Evolutionary conservation across 1,140 invertebrate species (phyloP).

Genomic region (Thalassaphorura encarpata): DNA sequence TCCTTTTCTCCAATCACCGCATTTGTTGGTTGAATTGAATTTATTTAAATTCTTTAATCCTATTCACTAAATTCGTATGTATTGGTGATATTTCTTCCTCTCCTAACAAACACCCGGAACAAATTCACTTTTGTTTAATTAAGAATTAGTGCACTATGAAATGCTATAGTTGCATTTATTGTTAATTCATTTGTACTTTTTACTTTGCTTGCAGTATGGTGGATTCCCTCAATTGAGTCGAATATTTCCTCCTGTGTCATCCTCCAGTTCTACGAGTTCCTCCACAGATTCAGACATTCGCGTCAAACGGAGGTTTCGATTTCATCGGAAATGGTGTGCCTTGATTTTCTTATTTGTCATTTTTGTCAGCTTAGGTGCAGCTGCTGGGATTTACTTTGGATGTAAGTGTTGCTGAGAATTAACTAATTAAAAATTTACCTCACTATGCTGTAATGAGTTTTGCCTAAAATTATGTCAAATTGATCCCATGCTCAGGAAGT

Average conservation of each 20-base stretch:
- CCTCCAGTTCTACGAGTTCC: slow-evolving; percentile 29
- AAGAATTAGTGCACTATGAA: too few relatives aligned
- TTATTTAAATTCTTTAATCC: too few relatives aligned
- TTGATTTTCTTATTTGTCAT: slow-evolving; percentile 71
- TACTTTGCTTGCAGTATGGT: slow-evolving; percentile 24
- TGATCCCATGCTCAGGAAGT: too few relatives aligned
- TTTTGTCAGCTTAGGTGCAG: slow-evolving; percentile 64
- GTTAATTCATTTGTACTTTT: not conserved
- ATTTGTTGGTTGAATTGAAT: too few relatives aligned
- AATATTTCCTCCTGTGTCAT: slow-evolving; percentile 30
- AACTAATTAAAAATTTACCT: too few relatives aligned
- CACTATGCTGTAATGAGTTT: too few relatives aligned
- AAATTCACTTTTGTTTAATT: too few relatives aligned
- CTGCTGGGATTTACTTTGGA: slow-evolving; percentile 71
- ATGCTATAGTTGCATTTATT: not conserved
- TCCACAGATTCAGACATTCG: slow-evolving; percentile 31
- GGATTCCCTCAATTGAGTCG: slow-evolving; percentile 30
- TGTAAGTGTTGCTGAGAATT: slow-evolving; percentile 62
- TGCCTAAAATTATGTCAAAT: too few relatives aligned
- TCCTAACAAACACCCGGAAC: too few relatives aligned
- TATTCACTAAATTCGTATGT: too few relatives aligned
- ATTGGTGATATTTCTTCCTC: too few relatives aligned
- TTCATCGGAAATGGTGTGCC: slow-evolving; percentile 49
- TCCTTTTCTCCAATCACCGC: too few relatives aligned
- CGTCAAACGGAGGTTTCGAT: slow-evolving; percentile 23